phyloP scores from a whole-genome alignment of 37 sponge, comb jelly and placozoan species.

The Hexactinellida sp. region DNA sequence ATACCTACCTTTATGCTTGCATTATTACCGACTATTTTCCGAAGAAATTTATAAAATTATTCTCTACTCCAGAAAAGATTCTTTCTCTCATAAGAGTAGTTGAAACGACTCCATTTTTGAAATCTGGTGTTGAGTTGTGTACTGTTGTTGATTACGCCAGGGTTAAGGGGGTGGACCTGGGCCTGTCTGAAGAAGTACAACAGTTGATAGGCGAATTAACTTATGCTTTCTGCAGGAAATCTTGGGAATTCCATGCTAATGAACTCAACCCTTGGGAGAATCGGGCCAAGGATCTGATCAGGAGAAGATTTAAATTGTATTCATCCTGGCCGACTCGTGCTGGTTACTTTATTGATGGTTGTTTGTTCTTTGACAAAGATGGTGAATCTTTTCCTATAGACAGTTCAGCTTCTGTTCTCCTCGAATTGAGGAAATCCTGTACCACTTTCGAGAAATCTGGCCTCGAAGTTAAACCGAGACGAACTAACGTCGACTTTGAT shows the following conservation, averaged over 20 bases:
- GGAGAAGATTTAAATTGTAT: background rate
- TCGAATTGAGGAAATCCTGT: background rate
- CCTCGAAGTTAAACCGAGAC: background rate
- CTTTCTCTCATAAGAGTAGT: background rate
- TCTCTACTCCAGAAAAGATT: background rate
- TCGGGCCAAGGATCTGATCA: background rate
- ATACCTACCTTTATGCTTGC: background rate
- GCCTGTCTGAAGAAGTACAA: background rate
- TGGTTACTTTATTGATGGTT: background rate
- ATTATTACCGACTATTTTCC: constrained; percentile 4
- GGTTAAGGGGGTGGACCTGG: background rate
- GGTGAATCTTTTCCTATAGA: background rate
- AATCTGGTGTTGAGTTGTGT: background rate
- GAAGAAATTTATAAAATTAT: background rate
- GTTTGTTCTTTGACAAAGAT: background rate
- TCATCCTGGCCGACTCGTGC: background rate
- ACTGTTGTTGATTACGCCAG: background rate
- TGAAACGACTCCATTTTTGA: background rate
- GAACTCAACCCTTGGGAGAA: constrained; percentile 1
- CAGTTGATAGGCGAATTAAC: background rate
- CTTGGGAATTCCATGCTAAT: background rate
- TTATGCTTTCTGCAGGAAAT: background rate
- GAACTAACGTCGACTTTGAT: background rate
- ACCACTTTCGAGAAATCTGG: background rate
- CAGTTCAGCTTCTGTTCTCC: background rate